These are phyloP conservation scores for Noturus placidus DNA, from an alignment of 2,113 vertebrate species.

Conservation along the genomic window DNA sequence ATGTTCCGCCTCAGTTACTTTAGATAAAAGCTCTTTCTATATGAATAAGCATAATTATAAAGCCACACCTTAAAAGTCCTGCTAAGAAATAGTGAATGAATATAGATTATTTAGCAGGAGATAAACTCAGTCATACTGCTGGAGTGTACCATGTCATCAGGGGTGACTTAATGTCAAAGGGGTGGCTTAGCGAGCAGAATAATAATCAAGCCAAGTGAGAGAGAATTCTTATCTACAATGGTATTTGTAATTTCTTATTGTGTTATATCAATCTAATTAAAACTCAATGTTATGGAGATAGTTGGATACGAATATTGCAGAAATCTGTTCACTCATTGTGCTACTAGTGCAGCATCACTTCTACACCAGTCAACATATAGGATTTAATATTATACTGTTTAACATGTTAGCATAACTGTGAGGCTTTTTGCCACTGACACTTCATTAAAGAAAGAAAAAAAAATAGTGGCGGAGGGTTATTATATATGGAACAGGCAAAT, in stretches of 20 bases:
- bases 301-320: background rate
- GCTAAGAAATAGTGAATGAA: background rate
- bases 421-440: conserved; percentile 62
- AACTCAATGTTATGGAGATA: background rate
- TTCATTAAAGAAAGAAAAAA: conserved; percentile 71
- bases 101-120: conserved; percentile 8
- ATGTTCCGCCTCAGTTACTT: background rate
- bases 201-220: conserved; percentile 6
- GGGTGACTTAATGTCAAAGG: too few relatives aligned
- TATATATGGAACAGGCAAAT: conserved; percentile 68
- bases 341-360: background rate
- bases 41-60: conserved; percentile 1
- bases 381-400: background rate
- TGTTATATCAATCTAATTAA: conserved; percentile 2
- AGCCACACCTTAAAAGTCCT: background rate
- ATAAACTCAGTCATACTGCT: background rate
- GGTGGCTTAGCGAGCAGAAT: background rate
- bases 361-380: background rate
- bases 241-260: conserved; percentile 11
- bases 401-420: conserved; percentile 47
- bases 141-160: background rate
- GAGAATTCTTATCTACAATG: conserved; percentile 19
- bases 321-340: background rate
- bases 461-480: conserved; percentile 70
- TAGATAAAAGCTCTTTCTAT: background rate